A percentile compares a stretch with the other conserved stretches of the same genome.
Evolutionary conservation across 1,140 invertebrate genomes (phyloP).

Genomic region (Penaeus vannamei): DNA sequence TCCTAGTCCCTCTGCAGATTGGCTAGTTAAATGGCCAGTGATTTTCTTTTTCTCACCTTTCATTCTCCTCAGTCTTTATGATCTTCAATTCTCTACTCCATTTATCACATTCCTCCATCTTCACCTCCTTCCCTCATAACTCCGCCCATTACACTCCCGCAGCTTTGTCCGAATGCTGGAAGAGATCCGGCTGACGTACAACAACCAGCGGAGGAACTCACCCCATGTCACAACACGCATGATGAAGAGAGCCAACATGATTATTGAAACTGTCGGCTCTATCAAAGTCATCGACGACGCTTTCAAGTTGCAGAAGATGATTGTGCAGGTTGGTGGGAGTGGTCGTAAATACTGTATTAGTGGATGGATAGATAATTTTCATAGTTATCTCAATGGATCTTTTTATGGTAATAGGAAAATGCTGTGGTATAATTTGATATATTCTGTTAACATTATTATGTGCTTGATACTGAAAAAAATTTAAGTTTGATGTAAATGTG

Average conservation of each 20-base stretch:
- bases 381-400: too few relatives aligned
- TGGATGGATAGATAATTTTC: too few relatives aligned
- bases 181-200: slow-evolving; percentile 54
- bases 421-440: too few relatives aligned
- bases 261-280: slow-evolving; percentile 76
- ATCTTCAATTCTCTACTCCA: too few relatives aligned
- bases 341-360: neutral
- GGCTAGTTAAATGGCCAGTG: too few relatives aligned
- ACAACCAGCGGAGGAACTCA: slow-evolving; percentile 52
- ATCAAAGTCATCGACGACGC: slow-evolving; percentile 76
- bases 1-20: too few relatives aligned
- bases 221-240: slow-evolving; percentile 73
- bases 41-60: too few relatives aligned
- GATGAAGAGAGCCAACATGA: slow-evolving; percentile 76
- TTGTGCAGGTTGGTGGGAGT: slow-evolving; percentile 52
- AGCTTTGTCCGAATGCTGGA: slow-evolving; percentile 48
- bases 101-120: neutral
- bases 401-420: too few relatives aligned
- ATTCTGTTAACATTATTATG: too few relatives aligned
- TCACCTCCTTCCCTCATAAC: slow-evolving; percentile 59
- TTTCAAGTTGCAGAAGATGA: slow-evolving; percentile 75
- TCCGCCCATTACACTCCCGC: slow-evolving; percentile 63
- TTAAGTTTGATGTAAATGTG: too few relatives aligned
- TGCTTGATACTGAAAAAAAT: too few relatives aligned
- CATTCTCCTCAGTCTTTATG: too few relatives aligned